These are phyloP conservation scores for Spermophilus dauricus DNA, from an alignment of 2,113 vertebrate species.

Conservation along the genomic window DNA sequence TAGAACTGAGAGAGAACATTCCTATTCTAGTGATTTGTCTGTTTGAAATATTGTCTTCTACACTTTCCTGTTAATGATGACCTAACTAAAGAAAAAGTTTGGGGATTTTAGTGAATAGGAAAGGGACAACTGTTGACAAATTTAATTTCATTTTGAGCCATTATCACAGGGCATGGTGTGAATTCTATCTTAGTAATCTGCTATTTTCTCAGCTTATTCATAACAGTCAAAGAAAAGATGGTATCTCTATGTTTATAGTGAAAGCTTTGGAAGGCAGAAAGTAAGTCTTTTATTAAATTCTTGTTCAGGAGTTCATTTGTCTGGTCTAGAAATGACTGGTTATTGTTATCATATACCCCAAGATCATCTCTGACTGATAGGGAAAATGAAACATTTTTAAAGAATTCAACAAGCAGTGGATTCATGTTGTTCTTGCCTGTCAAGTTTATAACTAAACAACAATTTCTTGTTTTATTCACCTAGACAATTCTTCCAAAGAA, in stretches of 20 bases:
- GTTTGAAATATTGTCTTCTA: conserved; percentile 35
- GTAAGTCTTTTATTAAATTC: conserved; percentile 77
- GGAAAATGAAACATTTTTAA: conserved; percentile 65
- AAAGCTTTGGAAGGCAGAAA: conserved; percentile 66
- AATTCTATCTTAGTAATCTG: conserved; percentile 69
- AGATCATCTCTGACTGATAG: conserved; percentile 55
- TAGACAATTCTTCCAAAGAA: not conserved
- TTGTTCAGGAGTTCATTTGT: conserved; percentile 71
- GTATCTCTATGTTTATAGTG: conserved; percentile 59
- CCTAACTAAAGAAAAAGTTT: conserved; percentile 52
- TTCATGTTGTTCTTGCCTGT: conserved; percentile 36
- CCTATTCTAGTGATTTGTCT: conserved; percentile 21
- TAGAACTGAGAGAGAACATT: not conserved
- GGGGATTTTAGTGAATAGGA: conserved; percentile 2
- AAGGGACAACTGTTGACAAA: conserved; percentile 59
- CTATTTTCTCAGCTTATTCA: conserved; percentile 78
- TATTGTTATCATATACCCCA: conserved; percentile 58
- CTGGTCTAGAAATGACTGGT: conserved; percentile 70
- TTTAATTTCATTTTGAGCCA: conserved; percentile 77
- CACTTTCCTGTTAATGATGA: conserved; percentile 6
- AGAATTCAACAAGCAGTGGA: not conserved
- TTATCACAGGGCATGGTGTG: conserved; percentile 39
- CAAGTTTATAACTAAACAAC: conserved; percentile 36
- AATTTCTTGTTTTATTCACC: conserved; percentile 11
- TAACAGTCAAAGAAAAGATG: conserved; percentile 75